Base-by-base conservation (phyloP, 1,140 invertebrate species). In the Latrodectus geometricus region DNA sequence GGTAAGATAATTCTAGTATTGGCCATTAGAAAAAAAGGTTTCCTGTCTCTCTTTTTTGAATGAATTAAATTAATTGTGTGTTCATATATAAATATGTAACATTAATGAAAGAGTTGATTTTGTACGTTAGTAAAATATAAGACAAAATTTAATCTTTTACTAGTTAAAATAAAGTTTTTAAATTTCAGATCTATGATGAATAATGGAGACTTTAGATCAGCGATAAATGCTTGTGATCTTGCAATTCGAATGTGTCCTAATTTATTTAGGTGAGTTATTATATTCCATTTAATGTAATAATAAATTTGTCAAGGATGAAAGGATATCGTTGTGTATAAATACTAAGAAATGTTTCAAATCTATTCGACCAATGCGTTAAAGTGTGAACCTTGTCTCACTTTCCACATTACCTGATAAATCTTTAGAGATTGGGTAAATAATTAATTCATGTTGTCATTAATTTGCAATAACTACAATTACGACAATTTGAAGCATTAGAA, bases 141-240 rank as follows among this genome's bases (percentile, higher is more conserved):
- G n/a, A 11, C 54, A 61, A 61, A 14, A 61, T 61, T 17, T 2
- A 61, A 2, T 11, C 17, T 61, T 61, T 17, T 61, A 61, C 17
- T 61, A 11, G n/a, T n/a, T n/a, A n/a, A n/a, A 61, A 61, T 14
- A 4, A 8, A 61, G 8, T 75, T 20, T 70, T 21, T 54, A 11
- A 35, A 3, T 85, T 85, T 35, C 21, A 85, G 84, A 52, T 86
- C 76, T 21, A 61, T 86, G 76, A 85, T 86, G 0, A 85, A 77
- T n/a, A 85, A 83, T 85, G 93, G 94, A 48, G 96, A 97, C 91
- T 95, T 94, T 90, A 91, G 95, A 69, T 95, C 94, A 20, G 96
- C 96, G 0, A 93, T 96, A 12, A 96, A 95, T 90, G 96, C 95
- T 17, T 96, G 95, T 89, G 93, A 93, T 35, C 95, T 95, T 90